Evolutionary conservation across 2,888 invertebrate species (phyloP), one percentile per base, ranked within the genome.

Genomic region (Listrodromus nycthemerus): DNA sequence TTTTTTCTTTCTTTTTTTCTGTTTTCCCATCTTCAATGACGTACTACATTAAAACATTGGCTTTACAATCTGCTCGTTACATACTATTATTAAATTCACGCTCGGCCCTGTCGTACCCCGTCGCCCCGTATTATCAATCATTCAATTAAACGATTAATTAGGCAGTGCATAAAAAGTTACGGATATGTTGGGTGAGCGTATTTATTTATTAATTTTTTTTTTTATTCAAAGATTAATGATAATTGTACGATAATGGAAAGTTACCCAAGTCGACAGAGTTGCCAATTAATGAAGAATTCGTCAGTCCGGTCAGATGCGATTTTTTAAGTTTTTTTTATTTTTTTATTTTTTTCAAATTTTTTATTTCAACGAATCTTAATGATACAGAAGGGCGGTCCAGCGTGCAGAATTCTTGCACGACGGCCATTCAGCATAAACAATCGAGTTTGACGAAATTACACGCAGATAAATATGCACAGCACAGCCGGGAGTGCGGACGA

Each of bases 151-250:
- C 70, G 67, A 80, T 85, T 80, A 76, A 87, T 89, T 87, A 87
- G 90, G 89, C 90, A 90, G 89, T 90, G 89, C 86, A 88, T 84
- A 87, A 86, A 87, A 86, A 83, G 80, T 87, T 85, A 85, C 81
- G 86, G 89, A 90, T 89, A 90, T 90, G 90, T 89, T 85, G 86
- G 75, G 84, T 89, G 88, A 89, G 87, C 83, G 80, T 82, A 70
- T 66, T 70, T 48, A 33, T 55, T 37, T 33, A 33, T 33, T 33
- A 1, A 33, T 33, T 21, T 41, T 73, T 70, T 58, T 63, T 73
- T 70, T 75, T 78, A 61, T 61, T 77, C 48, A 6, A 70, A 19
- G 19, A 61, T 61, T 13, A 61, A 55, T 13, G 19, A 37, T 41
- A 24, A 70, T 70, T 37, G 33, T n/a, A 63, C 33, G 52, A 45